phyloP scores from a whole-genome alignment of 2,113 vertebrate species.

The Lampris megalopsis region DNA sequence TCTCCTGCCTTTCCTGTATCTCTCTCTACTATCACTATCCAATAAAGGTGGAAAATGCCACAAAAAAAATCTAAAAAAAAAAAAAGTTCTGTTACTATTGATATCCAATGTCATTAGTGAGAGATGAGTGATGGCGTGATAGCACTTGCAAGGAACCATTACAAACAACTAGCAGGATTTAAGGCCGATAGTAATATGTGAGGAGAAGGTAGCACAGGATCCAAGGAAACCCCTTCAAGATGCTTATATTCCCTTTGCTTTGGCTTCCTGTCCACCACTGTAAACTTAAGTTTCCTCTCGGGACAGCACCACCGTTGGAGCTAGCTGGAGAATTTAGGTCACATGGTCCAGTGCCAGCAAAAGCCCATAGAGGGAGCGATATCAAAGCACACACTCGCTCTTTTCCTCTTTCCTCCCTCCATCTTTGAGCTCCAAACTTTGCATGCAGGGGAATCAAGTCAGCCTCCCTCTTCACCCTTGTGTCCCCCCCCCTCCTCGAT shows the following conservation, averaged over 20 bases:
- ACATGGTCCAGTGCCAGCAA: constrained; percentile 52
- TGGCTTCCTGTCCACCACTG: constrained; percentile 13
- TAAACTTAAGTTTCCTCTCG: constrained; percentile 48
- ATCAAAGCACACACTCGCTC: constrained; percentile 28
- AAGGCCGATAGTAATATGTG: too few relatives aligned
- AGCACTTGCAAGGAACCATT: too few relatives aligned
- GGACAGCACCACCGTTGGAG: constrained; percentile 2
- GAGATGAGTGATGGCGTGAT: too few relatives aligned
- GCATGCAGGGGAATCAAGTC: constrained; percentile 52
- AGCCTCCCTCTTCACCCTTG: not conserved
- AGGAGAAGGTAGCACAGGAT: too few relatives aligned
- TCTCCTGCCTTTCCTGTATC: too few relatives aligned
- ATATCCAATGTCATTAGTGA: too few relatives aligned
- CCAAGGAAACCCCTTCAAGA: too few relatives aligned
- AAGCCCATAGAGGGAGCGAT: constrained; percentile 32
- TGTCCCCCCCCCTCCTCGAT: constrained; percentile 1
- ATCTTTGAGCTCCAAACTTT: constrained; percentile 48
- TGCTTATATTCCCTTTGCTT: not conserved
- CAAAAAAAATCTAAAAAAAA: too few relatives aligned
- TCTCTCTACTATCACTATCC: too few relatives aligned
- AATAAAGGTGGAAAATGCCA: too few relatives aligned
- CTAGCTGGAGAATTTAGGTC: constrained; percentile 61
- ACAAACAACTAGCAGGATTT: too few relatives aligned
- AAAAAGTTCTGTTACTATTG: too few relatives aligned
- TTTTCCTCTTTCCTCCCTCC: constrained; percentile 23